phyloP scores from a whole-genome alignment of 2,797 vertebrate genomes.

The Micromesistius poutassou region DNA sequence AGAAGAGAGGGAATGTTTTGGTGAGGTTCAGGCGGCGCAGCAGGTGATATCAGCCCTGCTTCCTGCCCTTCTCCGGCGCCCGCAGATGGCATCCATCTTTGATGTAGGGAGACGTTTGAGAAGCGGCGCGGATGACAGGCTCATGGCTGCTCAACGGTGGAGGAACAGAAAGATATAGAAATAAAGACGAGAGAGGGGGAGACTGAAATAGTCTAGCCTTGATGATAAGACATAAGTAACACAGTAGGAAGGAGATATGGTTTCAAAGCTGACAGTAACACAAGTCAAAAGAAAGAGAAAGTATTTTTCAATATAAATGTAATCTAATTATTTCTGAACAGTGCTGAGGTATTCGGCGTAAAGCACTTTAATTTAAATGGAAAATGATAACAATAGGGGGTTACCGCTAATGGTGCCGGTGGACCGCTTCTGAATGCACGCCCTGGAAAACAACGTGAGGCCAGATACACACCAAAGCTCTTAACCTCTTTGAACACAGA shows the following conservation, averaged over 20 bases:
- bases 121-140: constrained; percentile 36
- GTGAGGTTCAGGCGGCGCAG: constrained; percentile 19
- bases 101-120: constrained; percentile 31
- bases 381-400: no score
- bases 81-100: constrained; percentile 47
- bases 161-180: constrained; percentile 1
- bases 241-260: neutral
- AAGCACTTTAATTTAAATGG: neutral
- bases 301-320: neutral
- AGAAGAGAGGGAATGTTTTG: constrained; percentile 32
- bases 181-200: neutral
- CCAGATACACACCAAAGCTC: constrained; percentile 32
- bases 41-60: constrained; percentile 21
- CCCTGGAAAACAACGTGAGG: constrained; percentile 19
- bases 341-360: no score
- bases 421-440: constrained; percentile 16
- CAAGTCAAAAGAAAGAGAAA: neutral
- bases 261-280: constrained; percentile 23
- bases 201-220: constrained; percentile 24
- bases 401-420: no score
- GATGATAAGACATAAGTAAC: constrained; percentile 11
- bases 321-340: no score
- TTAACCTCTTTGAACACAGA: constrained; percentile 39
- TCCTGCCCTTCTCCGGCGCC: constrained; percentile 36
- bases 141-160: neutral